phyloP scores from a whole-genome alignment of 2,888 invertebrate species.

The Caenorhabditis panamensis region DNA sequence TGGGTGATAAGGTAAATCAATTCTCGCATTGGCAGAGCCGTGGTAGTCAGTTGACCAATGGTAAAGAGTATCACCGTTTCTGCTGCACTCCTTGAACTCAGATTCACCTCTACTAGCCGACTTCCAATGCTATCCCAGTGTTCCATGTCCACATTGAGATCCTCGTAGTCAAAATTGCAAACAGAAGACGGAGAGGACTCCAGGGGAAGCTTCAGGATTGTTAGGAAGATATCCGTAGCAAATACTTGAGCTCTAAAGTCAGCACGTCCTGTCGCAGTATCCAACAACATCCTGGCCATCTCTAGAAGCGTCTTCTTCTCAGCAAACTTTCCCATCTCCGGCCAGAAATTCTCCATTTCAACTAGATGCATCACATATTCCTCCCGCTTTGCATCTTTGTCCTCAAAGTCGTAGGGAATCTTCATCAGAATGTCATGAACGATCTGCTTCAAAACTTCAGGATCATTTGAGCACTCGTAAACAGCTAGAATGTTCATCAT shows the following conservation, averaged over 20 bases:
- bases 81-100: not conserved
- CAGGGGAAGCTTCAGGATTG: conserved; percentile 15
- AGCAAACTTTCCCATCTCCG: not conserved
- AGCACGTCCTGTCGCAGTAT: not conserved
- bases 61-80: conserved; percentile 10
- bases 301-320: not conserved
- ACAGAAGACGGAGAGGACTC: not conserved
- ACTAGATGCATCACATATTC: conserved; percentile 16
- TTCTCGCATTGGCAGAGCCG: conserved; percentile 18
- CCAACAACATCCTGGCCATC: conserved; percentile 1
- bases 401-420: conserved; percentile 30
- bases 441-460: not conserved
- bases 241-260: not conserved
- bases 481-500: conserved; percentile 20
- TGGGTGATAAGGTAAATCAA: conserved; percentile 26
- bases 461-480: not conserved
- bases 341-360: conserved; percentile 15
- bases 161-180: conserved; percentile 9
- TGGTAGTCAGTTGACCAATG: conserved; percentile 12
- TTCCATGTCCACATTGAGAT: not conserved
- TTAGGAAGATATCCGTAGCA: conserved; percentile 27
- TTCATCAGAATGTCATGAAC: not conserved
- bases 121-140: conserved; percentile 11
- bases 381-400: conserved; percentile 10
- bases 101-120: conserved; percentile 17